Evolutionary conservation across 1,140 invertebrate species (phyloP).

Genomic region (Ectropis grisescens): DNA sequence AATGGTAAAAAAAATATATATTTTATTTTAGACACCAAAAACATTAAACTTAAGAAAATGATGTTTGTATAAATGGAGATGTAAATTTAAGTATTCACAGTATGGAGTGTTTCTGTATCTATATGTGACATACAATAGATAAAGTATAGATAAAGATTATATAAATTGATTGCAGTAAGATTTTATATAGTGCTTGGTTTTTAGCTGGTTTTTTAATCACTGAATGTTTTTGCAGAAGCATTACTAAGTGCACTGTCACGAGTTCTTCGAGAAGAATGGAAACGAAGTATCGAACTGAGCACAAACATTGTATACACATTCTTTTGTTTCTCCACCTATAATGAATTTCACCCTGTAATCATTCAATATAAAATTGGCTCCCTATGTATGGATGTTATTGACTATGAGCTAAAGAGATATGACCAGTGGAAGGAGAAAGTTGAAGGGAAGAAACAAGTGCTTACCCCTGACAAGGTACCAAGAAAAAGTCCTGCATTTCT

Average conservation of each 20-base stretch:
- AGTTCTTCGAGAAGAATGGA: constrained; percentile 97
- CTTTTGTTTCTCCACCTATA: constrained; percentile 97
- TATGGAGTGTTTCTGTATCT: too few relatives aligned
- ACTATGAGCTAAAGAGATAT: constrained; percentile 93
- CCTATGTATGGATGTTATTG: constrained; percentile 95
- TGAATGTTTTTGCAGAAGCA: constrained; percentile 85
- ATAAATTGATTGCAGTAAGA: too few relatives aligned
- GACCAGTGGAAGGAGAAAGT: constrained; percentile 95
- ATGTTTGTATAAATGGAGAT: constrained; percentile 9
- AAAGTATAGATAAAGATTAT: too few relatives aligned
- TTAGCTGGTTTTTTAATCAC: too few relatives aligned
- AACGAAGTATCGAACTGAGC: constrained; percentile 94
- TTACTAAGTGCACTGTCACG: constrained; percentile 94
- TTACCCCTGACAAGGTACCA: constrained; percentile 57
- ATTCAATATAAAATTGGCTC: constrained; percentile 86
- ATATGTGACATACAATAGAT: too few relatives aligned
- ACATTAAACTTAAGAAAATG: neutral
- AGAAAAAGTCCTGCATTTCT: neutral
- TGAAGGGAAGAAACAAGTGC: constrained; percentile 73
- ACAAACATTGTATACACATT: constrained; percentile 98
- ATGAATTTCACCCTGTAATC: constrained; percentile 94
- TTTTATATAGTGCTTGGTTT: too few relatives aligned
- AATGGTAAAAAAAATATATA: constrained; percentile 76
- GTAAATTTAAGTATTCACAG: neutral
- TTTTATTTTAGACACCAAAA: neutral